Evolutionary conservation across 2,888 invertebrate species (phyloP).

Genomic region (Brenthis daphne): DNA sequence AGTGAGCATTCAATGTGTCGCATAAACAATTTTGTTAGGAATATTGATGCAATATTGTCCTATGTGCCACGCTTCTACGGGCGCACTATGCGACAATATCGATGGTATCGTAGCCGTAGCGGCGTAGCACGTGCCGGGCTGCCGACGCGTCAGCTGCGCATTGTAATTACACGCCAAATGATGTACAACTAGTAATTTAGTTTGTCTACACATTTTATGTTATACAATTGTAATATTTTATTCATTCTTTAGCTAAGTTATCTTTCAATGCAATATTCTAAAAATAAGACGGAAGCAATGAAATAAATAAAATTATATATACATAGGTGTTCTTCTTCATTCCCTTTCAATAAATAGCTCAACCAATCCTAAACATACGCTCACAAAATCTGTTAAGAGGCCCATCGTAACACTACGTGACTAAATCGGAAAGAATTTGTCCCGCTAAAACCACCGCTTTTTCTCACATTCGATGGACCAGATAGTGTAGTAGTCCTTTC

Average conservation of each 20-base stretch:
- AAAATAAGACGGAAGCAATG: background rate
- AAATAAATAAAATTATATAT: conserved; percentile 1
- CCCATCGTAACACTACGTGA: conserved; percentile 73
- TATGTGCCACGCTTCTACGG: conserved; percentile 29
- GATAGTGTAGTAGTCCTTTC: conserved; percentile 74
- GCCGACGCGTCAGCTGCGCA: conserved; percentile 62
- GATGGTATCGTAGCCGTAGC: conserved; percentile 43
- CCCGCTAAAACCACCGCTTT: conserved; percentile 73
- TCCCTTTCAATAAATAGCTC: conserved; percentile 69
- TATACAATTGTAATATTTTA: conserved; percentile 34
- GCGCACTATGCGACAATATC: conserved; percentile 36
- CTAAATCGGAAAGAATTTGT: conserved; percentile 79
- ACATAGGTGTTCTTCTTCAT: conserved; percentile 44
- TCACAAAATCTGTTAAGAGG: conserved; percentile 74
- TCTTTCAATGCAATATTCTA: background rate
- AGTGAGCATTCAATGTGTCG: conserved; percentile 23
- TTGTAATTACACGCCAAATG: conserved; percentile 67
- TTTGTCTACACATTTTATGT: conserved; percentile 47
- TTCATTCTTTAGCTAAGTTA: background rate
- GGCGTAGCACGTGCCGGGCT: conserved; percentile 48
- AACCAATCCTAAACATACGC: conserved; percentile 69
- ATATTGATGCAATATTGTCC: conserved; percentile 37
- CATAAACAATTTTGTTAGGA: conserved; percentile 31
- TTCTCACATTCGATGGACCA: conserved; percentile 74
- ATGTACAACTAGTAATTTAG: conserved; percentile 60